A percentile compares a stretch with the other conserved stretches of the same genome.
Evolutionary conservation across 2,888 invertebrate genomes (phyloP).

Genomic region (Saturnia pavonia): DNA sequence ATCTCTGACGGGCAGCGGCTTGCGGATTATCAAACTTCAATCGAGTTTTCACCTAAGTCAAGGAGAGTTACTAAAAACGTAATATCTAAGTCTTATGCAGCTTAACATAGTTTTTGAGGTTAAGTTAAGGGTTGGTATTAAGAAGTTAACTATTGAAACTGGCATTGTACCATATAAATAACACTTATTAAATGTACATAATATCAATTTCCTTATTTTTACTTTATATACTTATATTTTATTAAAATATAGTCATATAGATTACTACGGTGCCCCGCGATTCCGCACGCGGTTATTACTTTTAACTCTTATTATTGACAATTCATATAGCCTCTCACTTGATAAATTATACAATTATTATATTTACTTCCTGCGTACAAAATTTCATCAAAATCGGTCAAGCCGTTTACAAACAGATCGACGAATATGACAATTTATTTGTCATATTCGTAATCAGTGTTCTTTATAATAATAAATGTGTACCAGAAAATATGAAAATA

Average conservation of each 20-base stretch:
- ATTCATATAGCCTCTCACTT: no score
- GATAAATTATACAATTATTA: no score
- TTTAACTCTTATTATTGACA: no score
- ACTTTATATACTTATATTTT: not conserved
- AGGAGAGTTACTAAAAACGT: not conserved
- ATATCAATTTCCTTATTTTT: not conserved
- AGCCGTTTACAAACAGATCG: no score
- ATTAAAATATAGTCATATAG: not conserved
- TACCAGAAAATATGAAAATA: no score
- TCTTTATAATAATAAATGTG: no score
- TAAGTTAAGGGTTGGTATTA: not conserved
- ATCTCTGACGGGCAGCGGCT: constrained; percentile 67
- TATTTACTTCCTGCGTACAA: no score
- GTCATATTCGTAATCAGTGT: no score
- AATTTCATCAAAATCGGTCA: no score
- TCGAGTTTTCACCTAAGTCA: constrained; percentile 39
- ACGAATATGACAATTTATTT: no score
- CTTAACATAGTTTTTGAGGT: not conserved
- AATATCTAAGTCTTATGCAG: not conserved
- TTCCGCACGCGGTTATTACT: no score
- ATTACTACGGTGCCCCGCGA: not conserved
- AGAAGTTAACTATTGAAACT: not conserved
- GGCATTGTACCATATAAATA: not conserved
- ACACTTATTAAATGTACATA: not conserved
- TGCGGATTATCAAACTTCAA: constrained; percentile 69